Base-by-base conservation (phyloP, 2,888 invertebrate genomes). In the Brachylomia viminalis region DNA sequence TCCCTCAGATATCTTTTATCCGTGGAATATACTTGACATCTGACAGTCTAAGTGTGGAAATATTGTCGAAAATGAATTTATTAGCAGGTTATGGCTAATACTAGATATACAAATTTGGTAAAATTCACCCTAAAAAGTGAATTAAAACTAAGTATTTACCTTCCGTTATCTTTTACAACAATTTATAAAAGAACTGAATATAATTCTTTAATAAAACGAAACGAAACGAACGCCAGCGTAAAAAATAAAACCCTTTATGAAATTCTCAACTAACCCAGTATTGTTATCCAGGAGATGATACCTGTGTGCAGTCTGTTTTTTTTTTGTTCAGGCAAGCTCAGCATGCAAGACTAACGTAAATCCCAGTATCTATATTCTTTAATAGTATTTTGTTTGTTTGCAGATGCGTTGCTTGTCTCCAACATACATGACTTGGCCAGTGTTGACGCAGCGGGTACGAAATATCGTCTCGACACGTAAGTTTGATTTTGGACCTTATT, bases 391-490 rank as follows among this genome's bases (percentile, higher is more conserved):
- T 92, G 89, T 93, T 93, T 93, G 91, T 92, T 92, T 91, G 86
- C 95, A 95, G 95, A 94, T 92, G 93, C 94, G 80, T 89, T 92
- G 84, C 89, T 92, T 90, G 92, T 93, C 90, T 86, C 88, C 89
- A 90, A 89, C 90, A 91, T 88, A 87, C 92, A 90, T 77, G 90
- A 92, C 88, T 90, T 92, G 87, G 87, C 91, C 87, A 87, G 89
- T 90, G 90, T 91, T 88, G 91, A 90, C 88, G 87, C 86, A 86
- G 84, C 86, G 80, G 83, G 42, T 72, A 85, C 77, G 82, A 88
- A 88, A 84, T 86, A 90, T 84, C 77, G 72, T 85, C 75, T 86
- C 54, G 74, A 79, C 79, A 86, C 82, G 94, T 94, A 91, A 94
- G 94, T 92, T 62, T 20, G 23, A 90, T 68, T 86, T 88, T 87